Base-by-base conservation (phyloP, 2,888 invertebrate genomes). In the Chaetoderma sp. region DNA sequence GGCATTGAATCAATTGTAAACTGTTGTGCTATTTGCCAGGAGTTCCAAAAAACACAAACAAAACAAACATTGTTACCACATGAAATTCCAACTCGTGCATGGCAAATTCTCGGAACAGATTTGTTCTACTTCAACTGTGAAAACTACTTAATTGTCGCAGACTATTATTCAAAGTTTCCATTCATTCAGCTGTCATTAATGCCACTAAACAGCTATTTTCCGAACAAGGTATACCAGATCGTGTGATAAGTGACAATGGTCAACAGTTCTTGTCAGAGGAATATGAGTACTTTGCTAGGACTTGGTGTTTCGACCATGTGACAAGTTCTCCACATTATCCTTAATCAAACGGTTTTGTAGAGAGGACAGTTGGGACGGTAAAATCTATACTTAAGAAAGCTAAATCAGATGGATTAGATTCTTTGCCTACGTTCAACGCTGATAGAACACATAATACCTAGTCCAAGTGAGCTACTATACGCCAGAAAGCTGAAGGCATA, bases 61-160 rank as follows among this genome's bases (percentile, higher is more conserved):
- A n/a, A 27, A 10, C 57, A 58, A 56, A 42, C 68, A 18, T 32
- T 62, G 10, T n/a, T 2, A 18, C 58, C 33, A 23, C 55, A 52
- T 28, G 54, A 67, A 25, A 45, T 61, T 16, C 65, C 64, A 16
- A n/a, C 47, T 2, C 25, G 30, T 10, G 44, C 66, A 45, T 69
- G 71, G 65, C 10, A 62, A 13, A 60, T 30, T 25, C n/a, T 70
- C 4, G 65, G 63, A 18, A 60, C 52, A 45, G 67, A 70, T 30
- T 27, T 65, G 8, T 67, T 70, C 52, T 33, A 64, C 28, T 32
- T 67, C 23, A 32, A 36, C 8, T 55, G 39, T 18, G 1, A 58
- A n/a, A 59, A 66, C 23, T 62, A 63, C 36, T 30, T 67, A 1
- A 30, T 67, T 4, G 27, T 67, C 5, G 57, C 62, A 25, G 59